Base-by-base conservation (phyloP, 2,113 vertebrate species). In the Turnix velox region DNA sequence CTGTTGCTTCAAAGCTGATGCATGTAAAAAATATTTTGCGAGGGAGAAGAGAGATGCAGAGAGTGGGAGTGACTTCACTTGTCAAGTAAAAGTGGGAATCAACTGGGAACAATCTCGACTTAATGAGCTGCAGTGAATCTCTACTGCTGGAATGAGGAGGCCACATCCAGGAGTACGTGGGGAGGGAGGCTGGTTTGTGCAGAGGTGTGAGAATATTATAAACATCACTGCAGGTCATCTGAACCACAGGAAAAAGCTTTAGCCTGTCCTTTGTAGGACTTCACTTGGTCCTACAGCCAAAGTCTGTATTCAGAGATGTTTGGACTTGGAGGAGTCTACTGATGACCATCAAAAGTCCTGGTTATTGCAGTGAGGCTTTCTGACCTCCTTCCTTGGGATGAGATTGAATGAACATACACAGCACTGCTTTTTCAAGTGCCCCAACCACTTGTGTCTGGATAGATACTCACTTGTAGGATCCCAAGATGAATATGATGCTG, bases 91-190 rank as follows among this genome's bases (percentile, higher is more conserved):
- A 73, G 6, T 27, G 15, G 24, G 57, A 35, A 27, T 4, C 8
- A 48, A 4, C 25, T 30, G 14, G 30, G 35, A 78, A 4, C 25
- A 58, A 16, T 3, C 35, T 67, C 17, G 2, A 13, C 11, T 27
- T 20, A 0, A 1, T 0, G 5, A 35, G 63, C 12, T 51, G 23
- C 4, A 12, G 14, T 27, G 33, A 1, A 4, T 18, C n/a, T 71
- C 31, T 23, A 37, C 24, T 57, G 65, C 7, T 42, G 72, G 63
- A 35, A 28, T 5, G 40, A 63, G 69, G 55, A 54, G 10, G 27
- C 37, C 33, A 20, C 2, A 3, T 14, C 55, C 0, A 0, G 31
- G 86, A 46, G 69, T 22, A 81, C 72, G 9, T 40, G 63, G 40
- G 37, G 30, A 51, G 28, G 40, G 54, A 76, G 37, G 11, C 15